These are phyloP conservation scores for Drosophila mimica DNA, from an alignment of 2,888 invertebrate species.

Conservation along the genomic window DNA sequence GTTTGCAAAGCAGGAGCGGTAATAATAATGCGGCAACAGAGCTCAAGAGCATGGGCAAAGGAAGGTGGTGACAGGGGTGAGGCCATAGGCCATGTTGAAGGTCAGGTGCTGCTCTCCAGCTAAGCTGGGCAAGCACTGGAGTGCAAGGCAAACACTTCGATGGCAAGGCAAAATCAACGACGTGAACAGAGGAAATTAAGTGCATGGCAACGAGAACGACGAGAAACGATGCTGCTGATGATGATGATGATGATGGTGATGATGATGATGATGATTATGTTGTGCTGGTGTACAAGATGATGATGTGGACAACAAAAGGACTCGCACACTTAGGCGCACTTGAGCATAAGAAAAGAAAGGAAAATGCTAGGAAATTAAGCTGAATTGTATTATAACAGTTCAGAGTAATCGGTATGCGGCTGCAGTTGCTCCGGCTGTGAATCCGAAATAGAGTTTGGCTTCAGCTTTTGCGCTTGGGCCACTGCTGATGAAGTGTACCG, in stretches of 20 bases:
- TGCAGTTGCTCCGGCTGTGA: slow-evolving; percentile 24
- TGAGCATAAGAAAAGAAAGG: slow-evolving; percentile 54
- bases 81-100: slow-evolving; percentile 33
- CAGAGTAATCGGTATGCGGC: slow-evolving; percentile 52
- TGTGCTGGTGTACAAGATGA: slow-evolving; percentile 11
- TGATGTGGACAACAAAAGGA: slow-evolving; percentile 57
- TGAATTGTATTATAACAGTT: slow-evolving; percentile 74
- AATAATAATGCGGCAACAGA: slow-evolving; percentile 36
- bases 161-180: slow-evolving; percentile 61
- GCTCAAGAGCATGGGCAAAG: not conserved
- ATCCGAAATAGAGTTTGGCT: slow-evolving; percentile 6
- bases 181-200: slow-evolving; percentile 71
- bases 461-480: not conserved
- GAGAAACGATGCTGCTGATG: not conserved
- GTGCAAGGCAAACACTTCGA: slow-evolving; percentile 72
- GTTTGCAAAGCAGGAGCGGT: slow-evolving; percentile 38
- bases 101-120: slow-evolving; percentile 42
- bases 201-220: slow-evolving; percentile 56
- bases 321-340: slow-evolving; percentile 65
- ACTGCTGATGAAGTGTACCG: slow-evolving; percentile 45
- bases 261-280: slow-evolving; percentile 1
- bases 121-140: slow-evolving; percentile 46
- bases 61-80: not conserved
- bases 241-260: slow-evolving; percentile 7
- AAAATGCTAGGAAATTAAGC: slow-evolving; percentile 68